phyloP scores from a whole-genome alignment of 1,140 invertebrate genomes.

The Cydia fagiglandana region DNA sequence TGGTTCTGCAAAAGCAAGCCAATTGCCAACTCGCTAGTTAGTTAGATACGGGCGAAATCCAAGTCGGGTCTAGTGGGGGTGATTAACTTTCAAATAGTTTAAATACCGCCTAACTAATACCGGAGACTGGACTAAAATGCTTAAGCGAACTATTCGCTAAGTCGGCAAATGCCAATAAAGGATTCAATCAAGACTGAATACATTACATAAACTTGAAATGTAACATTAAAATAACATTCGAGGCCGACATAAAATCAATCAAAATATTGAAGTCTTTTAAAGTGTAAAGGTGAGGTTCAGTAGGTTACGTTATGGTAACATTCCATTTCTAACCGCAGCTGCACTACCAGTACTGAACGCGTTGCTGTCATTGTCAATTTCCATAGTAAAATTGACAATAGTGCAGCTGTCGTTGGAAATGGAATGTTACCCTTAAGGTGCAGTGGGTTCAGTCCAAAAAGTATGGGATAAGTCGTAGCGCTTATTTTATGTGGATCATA shows the following conservation, averaged over 20 bases:
- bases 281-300: too few species aligned
- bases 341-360: too few species aligned
- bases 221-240: background rate
- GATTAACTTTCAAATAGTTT: slow-evolving; percentile 27
- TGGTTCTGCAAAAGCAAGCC: slow-evolving; percentile 1
- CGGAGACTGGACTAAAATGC: background rate
- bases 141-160: slow-evolving; percentile 20
- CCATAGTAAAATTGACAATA: too few species aligned
- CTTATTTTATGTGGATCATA: too few species aligned
- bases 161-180: slow-evolving; percentile 23
- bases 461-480: too few species aligned
- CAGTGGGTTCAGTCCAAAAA: too few species aligned
- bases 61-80: slow-evolving; percentile 19
- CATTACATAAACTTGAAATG: background rate
- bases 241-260: background rate
- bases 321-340: too few species aligned
- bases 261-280: background rate
- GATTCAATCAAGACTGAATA: slow-evolving; percentile 22
- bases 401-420: too few species aligned
- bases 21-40: background rate
- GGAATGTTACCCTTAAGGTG: too few species aligned
- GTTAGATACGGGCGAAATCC: background rate
- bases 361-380: too few species aligned
- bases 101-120: slow-evolving; percentile 21
- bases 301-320: too few species aligned